Evolutionary conservation across 2,113 vertebrate genomes (phyloP).

Genomic region (Perca fluviatilis): DNA sequence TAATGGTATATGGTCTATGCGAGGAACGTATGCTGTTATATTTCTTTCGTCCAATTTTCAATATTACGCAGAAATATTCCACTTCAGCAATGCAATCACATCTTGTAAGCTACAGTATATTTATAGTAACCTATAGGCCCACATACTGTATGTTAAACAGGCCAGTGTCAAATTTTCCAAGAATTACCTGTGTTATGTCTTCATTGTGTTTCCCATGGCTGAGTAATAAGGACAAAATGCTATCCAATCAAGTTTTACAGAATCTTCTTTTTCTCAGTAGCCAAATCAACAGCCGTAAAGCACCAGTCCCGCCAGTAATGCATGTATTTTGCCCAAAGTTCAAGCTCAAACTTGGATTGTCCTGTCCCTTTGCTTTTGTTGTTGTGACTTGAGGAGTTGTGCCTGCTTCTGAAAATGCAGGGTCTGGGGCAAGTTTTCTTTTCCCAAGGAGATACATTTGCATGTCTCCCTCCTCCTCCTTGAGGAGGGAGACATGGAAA

Average conservation of each 20-base stretch:
- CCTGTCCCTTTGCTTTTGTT: constrained; percentile 40
- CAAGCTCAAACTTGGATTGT: constrained; percentile 32
- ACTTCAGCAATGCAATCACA: neutral
- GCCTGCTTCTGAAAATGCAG: constrained; percentile 59
- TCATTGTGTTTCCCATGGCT: constrained; percentile 67
- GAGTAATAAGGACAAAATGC: constrained; percentile 52
- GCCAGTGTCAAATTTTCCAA: neutral
- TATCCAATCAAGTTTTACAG: constrained; percentile 52
- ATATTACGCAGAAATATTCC: neutral
- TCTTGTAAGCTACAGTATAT: neutral
- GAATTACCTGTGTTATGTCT: constrained; percentile 76
- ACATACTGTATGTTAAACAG: neutral
- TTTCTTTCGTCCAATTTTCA: neutral
- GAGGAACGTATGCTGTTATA: neutral
- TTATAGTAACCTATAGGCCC: neutral
- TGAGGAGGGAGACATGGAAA: constrained; percentile 61
- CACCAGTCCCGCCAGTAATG: neutral
- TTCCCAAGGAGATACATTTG: constrained; percentile 67
- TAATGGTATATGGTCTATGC: neutral
- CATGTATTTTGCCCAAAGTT: constrained; percentile 40
- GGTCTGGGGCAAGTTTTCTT: constrained; percentile 34
- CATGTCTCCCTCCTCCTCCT: constrained; percentile 80
- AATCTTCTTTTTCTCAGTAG: constrained; percentile 17
- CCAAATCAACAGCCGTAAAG: constrained; percentile 10
- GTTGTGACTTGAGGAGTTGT: constrained; percentile 64